Base-by-base conservation (phyloP, 2,797 vertebrate species). In the Buceros bicornis region DNA sequence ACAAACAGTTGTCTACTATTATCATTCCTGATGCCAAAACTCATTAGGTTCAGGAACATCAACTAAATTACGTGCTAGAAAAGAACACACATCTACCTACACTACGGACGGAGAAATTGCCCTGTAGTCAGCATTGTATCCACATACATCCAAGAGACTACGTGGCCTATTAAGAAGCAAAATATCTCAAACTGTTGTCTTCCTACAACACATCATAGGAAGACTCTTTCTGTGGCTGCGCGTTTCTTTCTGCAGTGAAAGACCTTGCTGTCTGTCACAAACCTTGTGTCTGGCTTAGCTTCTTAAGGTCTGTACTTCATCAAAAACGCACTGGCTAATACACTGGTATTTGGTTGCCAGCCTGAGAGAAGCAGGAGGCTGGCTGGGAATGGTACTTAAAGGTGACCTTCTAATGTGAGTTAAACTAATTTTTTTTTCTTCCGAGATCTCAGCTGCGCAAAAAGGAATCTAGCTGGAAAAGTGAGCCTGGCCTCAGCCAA, bases 1-100 rank as follows among this genome's bases (percentile, higher is more conserved):
- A 93, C 88, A 96, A 95, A 90, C 83, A 89, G 25, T 96, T 94
- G 60, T 82, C 93, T 95, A 83, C 88, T 71, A 85, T 94, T 94
- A 93, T 78, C 74, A 62, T 89, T 92, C 53, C 70, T 82, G 78
- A 53, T 0, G 29, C 88, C 93, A 89, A 90, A 96, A 95, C 92
- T 92, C 90, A 90, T 97, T 95, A 95, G 73, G 78, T 71, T 96
- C 70, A 94, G 78, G 45, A 94, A 14, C 64, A 78, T 82, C 83
- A 82, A 13, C 81, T 82, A 93, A 95, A 89, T 78, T 4, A 3
- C 33, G 24, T 74, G 42, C 57, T 73, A 56, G 54, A 73, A 82
- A 70, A 25, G 43, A 80, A n/a, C 29, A 53, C 74, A 33, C 8
- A 69, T 43, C 45, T 89, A 54, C 60, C 73, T 84, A 31, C 21